Conservation (phyloP, 2,888 invertebrate species). For the Candidula unifasciata region DNA sequence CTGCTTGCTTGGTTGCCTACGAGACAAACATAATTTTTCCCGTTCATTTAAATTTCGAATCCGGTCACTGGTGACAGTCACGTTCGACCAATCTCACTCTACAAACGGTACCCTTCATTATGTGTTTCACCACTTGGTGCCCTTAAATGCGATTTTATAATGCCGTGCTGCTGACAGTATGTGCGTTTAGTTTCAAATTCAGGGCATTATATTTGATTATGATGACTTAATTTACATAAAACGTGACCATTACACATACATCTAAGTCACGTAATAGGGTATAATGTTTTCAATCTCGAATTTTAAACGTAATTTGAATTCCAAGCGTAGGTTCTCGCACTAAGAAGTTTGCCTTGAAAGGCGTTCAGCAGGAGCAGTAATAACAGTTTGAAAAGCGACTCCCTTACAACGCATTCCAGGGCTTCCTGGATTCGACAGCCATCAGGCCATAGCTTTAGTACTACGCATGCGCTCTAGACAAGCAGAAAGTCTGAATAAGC, state of each 20-base stretch:
- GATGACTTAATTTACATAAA: neutral
- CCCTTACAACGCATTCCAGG: neutral
- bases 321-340: neutral
- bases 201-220: neutral
- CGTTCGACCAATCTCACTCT: neutral
- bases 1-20: neutral
- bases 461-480: constrained; percentile 32
- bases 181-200: neutral
- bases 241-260: neutral
- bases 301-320: neutral
- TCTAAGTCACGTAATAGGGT: no score
- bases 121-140: neutral
- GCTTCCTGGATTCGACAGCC: constrained; percentile 31
- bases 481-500: constrained; percentile 12
- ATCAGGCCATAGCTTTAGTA: constrained; percentile 35
- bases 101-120: no score
- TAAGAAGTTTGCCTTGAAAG: neutral
- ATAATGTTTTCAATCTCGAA: no score
- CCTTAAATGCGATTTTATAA: neutral
- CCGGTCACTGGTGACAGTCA: neutral
- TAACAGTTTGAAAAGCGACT: constrained; percentile 14
- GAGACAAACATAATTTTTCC: neutral
- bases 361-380: constrained; percentile 3
- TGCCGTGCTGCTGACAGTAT: no score
- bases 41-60: neutral